Evolutionary conservation across 2,888 invertebrate genomes (phyloP), one percentile per base, ranked within the genome.

Genomic region (Erynnis tages): DNA sequence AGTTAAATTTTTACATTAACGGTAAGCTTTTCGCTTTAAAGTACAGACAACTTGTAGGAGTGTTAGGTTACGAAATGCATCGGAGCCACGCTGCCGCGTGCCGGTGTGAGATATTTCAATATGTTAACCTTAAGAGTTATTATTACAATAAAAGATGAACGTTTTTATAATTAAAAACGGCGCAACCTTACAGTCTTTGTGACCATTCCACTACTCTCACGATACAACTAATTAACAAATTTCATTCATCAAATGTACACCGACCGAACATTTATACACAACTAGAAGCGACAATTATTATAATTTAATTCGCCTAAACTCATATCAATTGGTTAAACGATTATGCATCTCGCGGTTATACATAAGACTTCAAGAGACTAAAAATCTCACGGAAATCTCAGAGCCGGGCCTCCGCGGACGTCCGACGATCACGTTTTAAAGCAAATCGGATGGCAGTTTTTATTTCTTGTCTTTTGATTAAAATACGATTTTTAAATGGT

Each of bases 191-290:
- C 54, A 45, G 46, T 46, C 46, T 46, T 35, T 25, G 35, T 27
- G 16, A 34, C 34, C 44, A 29, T 34, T 16, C 43, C 37, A 38
- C 47, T 38, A n/a, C 21, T 30, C 38, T 23, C 48, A 48, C 25
- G 21, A 48, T 79, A 82, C 76, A 82, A 82, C 82, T 82, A 82
- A 81, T 79, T 69, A 82, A 82, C 82, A 82, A 79, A 54, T 32
- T 44, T 32, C 27, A 49, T 29, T 48, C 53, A 19, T 19, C 48
- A 37, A 52, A 45, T 45, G 46, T 54, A 54, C 54, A 56, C 16
- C 47, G 29, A 38, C 14, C 6, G n/a, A 6, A 32, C 21, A 11
- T 17, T 23, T 40, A 14, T 48, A 37, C 40, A 30, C 30, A 23
- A 38, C 30, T 38, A 30, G 37, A 35, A 37, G 32, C 54, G 44